A percentile compares a stretch with the other conserved stretches of the same genome.
phyloP scores from a whole-genome alignment of 2,888 invertebrate species.

The Phytoseiulus persimilis region DNA sequence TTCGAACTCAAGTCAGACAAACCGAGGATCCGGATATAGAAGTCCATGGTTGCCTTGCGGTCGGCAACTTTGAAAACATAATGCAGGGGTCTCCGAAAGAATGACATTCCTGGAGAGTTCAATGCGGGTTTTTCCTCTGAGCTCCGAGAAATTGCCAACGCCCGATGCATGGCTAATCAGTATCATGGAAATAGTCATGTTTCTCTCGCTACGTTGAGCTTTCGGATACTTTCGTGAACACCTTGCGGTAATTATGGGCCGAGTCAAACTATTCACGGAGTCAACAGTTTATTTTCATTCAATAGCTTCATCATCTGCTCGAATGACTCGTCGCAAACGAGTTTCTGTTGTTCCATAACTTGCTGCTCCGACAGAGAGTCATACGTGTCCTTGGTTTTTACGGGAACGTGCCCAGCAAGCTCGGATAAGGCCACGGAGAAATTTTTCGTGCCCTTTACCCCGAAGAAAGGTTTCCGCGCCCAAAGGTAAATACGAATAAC shows the following conservation, averaged over 20 bases:
- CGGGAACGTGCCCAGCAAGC: constrained; percentile 65
- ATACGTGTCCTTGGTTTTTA: constrained; percentile 53
- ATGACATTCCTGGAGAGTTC: background rate
- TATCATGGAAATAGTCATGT: too few relatives aligned
- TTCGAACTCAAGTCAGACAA: background rate
- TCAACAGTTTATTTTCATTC: background rate
- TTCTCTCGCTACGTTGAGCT: too few relatives aligned
- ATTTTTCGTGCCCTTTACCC: constrained; percentile 55
- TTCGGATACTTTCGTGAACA: too few relatives aligned
- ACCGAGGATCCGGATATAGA: constrained; percentile 79
- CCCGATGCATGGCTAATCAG: too few relatives aligned
- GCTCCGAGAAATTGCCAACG: too few relatives aligned
- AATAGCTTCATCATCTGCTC: constrained; percentile 51
- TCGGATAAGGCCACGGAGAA: constrained; percentile 69
- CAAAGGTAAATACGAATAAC: constrained; percentile 60
- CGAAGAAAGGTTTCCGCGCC: constrained; percentile 57
- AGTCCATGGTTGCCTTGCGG: constrained; percentile 70
- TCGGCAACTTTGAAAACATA: constrained; percentile 94
- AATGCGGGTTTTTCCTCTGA: too few relatives aligned
- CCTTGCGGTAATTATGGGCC: too few relatives aligned
- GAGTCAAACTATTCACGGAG: background rate
- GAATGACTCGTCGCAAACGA: constrained; percentile 47
- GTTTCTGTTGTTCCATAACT: constrained; percentile 46
- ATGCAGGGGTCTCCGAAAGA: constrained; percentile 68
- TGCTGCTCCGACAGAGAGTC: constrained; percentile 47